Evolutionary conservation across 2,113 vertebrate species (phyloP).

Genomic region (Thalassoma bifasciatum): DNA sequence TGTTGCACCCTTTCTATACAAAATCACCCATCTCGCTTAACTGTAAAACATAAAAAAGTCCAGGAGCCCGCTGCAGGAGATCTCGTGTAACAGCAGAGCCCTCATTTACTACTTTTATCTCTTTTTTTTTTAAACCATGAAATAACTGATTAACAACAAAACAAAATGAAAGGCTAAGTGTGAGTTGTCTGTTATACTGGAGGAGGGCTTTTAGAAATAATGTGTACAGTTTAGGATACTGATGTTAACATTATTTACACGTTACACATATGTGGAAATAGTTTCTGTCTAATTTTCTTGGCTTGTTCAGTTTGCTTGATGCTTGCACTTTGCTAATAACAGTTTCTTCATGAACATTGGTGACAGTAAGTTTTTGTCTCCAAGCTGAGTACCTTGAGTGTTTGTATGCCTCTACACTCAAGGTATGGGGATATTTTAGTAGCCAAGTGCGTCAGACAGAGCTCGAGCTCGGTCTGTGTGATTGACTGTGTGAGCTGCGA

Average conservation of each 20-base stretch:
- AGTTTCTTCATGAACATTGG: slow-evolving; percentile 29
- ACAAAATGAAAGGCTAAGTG: too few relatives aligned
- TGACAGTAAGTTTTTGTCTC: slow-evolving; percentile 36
- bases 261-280: not conserved
- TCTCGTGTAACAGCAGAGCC: too few relatives aligned
- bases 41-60: too few relatives aligned
- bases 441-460: slow-evolving; percentile 78
- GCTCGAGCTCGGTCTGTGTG: slow-evolving; percentile 64
- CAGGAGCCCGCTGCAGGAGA: too few relatives aligned
- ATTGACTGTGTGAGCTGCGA: slow-evolving; percentile 72
- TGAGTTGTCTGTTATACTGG: too few relatives aligned
- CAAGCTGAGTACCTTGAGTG: slow-evolving; percentile 26
- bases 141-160: too few relatives aligned
- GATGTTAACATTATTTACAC: not conserved
- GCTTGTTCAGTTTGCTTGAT: not conserved
- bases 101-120: too few relatives aligned
- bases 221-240: not conserved
- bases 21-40: too few relatives aligned
- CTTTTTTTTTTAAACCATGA: too few relatives aligned
- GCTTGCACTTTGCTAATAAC: not conserved
- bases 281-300: not conserved
- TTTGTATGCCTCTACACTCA: slow-evolving; percentile 47
- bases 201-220: too few relatives aligned
- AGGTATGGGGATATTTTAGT: slow-evolving; percentile 73
- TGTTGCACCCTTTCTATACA: too few relatives aligned